Conservation (phyloP, 2,113 vertebrate genomes). For the Acrocephalus kingi region DNA sequence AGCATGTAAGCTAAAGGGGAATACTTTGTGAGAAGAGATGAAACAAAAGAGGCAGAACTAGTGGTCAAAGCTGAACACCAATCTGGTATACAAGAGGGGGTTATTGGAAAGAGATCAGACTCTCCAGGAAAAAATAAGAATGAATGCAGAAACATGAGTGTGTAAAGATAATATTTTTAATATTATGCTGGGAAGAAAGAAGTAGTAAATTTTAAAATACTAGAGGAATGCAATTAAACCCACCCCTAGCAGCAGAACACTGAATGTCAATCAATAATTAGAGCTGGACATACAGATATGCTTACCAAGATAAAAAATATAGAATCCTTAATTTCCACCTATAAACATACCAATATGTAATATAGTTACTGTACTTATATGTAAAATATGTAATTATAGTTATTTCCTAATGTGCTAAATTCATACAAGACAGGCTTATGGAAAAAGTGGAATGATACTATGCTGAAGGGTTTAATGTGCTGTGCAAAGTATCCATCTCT, state of each 20-base stretch:
- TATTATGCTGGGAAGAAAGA: not conserved
- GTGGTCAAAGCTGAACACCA: not conserved
- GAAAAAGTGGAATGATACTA: not conserved
- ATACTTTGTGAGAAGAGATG: not conserved
- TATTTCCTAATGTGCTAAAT: not conserved
- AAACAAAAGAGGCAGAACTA: not conserved
- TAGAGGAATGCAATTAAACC: not conserved
- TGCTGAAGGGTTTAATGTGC: not conserved
- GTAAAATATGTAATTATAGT: not conserved
- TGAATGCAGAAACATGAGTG: not conserved
- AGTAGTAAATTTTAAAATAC: not conserved
- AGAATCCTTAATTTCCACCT: not conserved
- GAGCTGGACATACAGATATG: not conserved
- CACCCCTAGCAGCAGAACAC: not conserved
- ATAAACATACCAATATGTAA: not conserved
- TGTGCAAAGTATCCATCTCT: not conserved
- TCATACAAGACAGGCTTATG: not conserved
- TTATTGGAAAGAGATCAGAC: not conserved
- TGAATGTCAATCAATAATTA: not conserved
- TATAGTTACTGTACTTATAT: not conserved
- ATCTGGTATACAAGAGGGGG: not conserved
- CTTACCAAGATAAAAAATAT: not conserved
- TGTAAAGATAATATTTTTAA: not conserved
- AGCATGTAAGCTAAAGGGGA: not conserved
- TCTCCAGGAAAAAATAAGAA: not conserved